Evolutionary conservation across 2,113 vertebrate species (phyloP).

Genomic region (Fukomys damarensis): DNA sequence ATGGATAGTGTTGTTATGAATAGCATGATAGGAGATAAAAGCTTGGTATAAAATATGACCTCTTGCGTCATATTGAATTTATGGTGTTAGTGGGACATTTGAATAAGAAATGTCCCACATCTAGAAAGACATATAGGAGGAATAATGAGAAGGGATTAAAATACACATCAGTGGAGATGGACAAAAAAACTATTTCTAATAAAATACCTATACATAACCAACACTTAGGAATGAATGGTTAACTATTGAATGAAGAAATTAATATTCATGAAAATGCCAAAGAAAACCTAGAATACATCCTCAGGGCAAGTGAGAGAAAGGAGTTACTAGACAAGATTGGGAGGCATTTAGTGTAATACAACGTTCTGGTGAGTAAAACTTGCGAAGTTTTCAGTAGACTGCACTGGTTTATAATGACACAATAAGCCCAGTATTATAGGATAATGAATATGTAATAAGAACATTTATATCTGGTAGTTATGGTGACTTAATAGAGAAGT

Average conservation of each 20-base stretch:
- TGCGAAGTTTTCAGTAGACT: background rate
- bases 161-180: background rate
- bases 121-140: background rate
- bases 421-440: background rate
- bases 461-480: background rate
- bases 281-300: background rate
- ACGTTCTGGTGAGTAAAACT: background rate
- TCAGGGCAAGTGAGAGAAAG: background rate
- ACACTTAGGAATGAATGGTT: background rate
- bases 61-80: background rate
- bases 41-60: background rate
- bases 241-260: background rate
- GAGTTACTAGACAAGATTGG: background rate
- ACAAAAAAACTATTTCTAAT: background rate
- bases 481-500: background rate
- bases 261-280: background rate
- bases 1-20: background rate
- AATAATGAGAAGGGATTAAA: constrained; percentile 26
- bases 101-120: background rate
- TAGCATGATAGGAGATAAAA: background rate
- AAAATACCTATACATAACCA: background rate
- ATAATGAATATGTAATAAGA: background rate
- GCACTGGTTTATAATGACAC: background rate
- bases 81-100: background rate
- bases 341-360: background rate